A percentile compares a stretch with the other conserved stretches of the same genome.
Evolutionary conservation across 1,140 invertebrate species (phyloP).

Genomic region (Pteromalus puparum): DNA sequence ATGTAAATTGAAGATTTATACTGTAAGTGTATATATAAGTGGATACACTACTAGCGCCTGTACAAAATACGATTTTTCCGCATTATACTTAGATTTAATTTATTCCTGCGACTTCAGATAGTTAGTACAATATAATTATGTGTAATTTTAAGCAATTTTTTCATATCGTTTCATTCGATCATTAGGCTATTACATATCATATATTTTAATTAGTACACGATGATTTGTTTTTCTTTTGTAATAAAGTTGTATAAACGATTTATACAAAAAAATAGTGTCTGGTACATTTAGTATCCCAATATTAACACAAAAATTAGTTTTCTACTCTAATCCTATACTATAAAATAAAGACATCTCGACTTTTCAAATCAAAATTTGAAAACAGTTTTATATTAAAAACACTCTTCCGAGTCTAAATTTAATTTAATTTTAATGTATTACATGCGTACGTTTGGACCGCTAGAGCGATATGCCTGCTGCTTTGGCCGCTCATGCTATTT

Average conservation of each 20-base stretch:
- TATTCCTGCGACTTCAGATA: constrained; percentile 38
- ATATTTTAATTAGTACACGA: neutral
- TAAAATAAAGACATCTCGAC: too few species aligned
- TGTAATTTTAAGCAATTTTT: constrained; percentile 25
- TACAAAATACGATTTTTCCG: constrained; percentile 48
- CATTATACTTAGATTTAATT: constrained; percentile 27
- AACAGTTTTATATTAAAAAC: too few species aligned
- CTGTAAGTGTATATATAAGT: constrained; percentile 48
- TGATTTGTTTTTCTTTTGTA: constrained; percentile 37
- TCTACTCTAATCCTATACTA: too few species aligned
- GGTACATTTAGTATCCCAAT: neutral
- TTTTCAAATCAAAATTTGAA: too few species aligned
- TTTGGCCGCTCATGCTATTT: too few species aligned
- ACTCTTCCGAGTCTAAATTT: too few species aligned
- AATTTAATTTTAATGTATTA: too few species aligned
- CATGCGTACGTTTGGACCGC: too few species aligned
- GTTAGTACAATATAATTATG: constrained; percentile 22
- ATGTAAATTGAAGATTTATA: constrained; percentile 54
- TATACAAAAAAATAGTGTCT: constrained; percentile 20
- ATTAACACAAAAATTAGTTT: too few species aligned
- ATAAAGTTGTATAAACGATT: constrained; percentile 49
- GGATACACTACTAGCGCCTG: constrained; percentile 43
- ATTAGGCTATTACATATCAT: neutral
- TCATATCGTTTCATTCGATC: constrained; percentile 16
- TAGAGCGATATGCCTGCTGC: too few species aligned